Evolutionary conservation across 2,888 invertebrate genomes (phyloP).

Genomic region (Cistogaster globosa): DNA sequence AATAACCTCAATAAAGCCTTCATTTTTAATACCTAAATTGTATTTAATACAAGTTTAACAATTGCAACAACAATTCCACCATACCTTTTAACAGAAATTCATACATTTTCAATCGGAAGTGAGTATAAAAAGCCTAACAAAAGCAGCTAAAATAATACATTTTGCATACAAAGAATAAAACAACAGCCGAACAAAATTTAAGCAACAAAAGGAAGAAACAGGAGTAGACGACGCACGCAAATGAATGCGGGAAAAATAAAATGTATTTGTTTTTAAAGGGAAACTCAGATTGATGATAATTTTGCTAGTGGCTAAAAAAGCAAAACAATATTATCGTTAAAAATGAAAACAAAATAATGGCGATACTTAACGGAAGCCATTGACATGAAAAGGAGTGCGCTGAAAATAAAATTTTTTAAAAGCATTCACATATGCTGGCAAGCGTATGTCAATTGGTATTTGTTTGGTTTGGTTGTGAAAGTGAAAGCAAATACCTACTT

Average conservation of each 20-base stretch:
- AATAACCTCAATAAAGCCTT: too few species aligned
- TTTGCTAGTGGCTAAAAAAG: not conserved
- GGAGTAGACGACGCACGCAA: not conserved
- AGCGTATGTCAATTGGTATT: not conserved
- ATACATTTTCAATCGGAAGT: constrained; percentile 8
- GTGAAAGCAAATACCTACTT: constrained; percentile 25
- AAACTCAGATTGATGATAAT: constrained; percentile 48
- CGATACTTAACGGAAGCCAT: constrained; percentile 42
- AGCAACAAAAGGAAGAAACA: not conserved
- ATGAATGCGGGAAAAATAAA: constrained; percentile 14
- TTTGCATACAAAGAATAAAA: constrained; percentile 51
- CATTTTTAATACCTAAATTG: too few species aligned
- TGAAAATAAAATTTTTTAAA: not conserved
- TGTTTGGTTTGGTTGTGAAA: constrained; percentile 26
- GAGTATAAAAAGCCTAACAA: not conserved
- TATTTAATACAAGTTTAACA: not conserved
- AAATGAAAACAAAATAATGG: constrained; percentile 48
- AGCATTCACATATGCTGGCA: not conserved
- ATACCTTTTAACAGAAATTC: not conserved
- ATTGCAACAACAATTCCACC: not conserved
- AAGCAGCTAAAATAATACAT: constrained; percentile 51
- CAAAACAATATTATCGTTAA: constrained; percentile 41
- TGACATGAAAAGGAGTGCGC: constrained; percentile 46
- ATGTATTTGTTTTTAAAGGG: constrained; percentile 15
- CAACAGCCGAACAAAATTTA: not conserved